Evolutionary conservation across 2,113 vertebrate species (phyloP).

Genomic region (Eonycteris spelaea): DNA sequence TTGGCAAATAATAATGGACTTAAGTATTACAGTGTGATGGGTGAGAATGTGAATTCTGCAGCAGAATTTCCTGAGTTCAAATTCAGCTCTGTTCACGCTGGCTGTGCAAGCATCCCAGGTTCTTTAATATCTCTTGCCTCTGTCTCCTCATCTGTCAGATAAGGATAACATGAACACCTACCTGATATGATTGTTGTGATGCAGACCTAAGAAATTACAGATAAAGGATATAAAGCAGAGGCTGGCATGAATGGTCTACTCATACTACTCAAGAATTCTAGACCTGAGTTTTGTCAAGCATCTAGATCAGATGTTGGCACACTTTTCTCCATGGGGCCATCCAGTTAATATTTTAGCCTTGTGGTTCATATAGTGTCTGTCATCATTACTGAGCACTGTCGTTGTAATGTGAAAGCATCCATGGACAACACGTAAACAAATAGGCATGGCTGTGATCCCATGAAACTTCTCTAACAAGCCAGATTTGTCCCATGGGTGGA

Average conservation of each 20-base stretch:
- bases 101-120: too few species aligned
- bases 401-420: not conserved
- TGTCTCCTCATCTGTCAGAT: not conserved
- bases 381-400: not conserved
- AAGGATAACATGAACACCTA: not conserved
- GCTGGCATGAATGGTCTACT: not conserved
- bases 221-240: not conserved
- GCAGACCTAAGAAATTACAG: not conserved
- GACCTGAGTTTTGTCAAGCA: not conserved
- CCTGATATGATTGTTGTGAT: not conserved
- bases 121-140: not conserved
- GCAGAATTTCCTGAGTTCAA: not conserved
- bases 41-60: not conserved
- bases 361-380: rapidly evolving
- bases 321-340: not conserved
- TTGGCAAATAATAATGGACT: not conserved
- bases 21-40: not conserved
- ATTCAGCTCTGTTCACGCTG: not conserved
- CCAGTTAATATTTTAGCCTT: not conserved
- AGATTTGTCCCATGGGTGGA: not conserved
- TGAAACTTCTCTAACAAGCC: not conserved
- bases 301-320: not conserved
- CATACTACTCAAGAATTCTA: not conserved
- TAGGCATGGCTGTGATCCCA: rapidly evolving
- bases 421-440: not conserved